Conservation (phyloP, 2,888 invertebrate genomes). For the Oscheius myriophilus region DNA sequence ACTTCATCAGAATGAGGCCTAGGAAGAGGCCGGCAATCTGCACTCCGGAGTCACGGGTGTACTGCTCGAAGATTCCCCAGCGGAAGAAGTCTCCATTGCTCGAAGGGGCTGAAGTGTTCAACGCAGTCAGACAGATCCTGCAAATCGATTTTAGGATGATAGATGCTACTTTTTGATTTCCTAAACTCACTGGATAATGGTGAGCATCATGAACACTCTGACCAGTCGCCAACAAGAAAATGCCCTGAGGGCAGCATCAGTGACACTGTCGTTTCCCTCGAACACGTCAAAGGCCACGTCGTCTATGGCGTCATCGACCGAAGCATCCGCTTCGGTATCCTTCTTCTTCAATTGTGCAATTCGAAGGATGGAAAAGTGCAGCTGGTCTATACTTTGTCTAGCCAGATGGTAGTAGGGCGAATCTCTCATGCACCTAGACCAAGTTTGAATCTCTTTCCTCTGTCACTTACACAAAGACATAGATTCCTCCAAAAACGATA, state of each 20-base stretch:
- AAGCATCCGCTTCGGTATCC: neutral
- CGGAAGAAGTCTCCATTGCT: neutral
- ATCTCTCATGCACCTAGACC: neutral
- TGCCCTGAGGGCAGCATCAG: constrained; percentile 2
- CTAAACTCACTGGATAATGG: neutral
- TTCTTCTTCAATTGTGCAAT: neutral
- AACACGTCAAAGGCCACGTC: constrained; percentile 15
- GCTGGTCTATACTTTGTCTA: constrained; percentile 8
- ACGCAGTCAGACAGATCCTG: no score
- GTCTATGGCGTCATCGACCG: constrained; percentile 17
- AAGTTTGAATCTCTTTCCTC: no score
- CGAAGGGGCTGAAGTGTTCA: neutral
- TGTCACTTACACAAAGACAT: neutral
- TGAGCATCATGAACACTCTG: neutral
- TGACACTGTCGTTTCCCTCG: constrained; percentile 19
- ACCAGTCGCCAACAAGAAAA: constrained; percentile 4
- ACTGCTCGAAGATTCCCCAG: constrained; percentile 12
- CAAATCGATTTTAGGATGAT: neutral
- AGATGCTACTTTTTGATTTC: no score
- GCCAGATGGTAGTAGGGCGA: constrained; percentile 12
- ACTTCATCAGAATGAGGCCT: neutral
- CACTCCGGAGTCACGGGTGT: neutral
- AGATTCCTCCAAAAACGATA: neutral
- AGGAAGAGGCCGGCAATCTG: constrained; percentile 7
- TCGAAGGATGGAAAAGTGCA: neutral